Evolutionary conservation across 2,797 vertebrate species (phyloP).

Genomic region (Rhodeus uyekii): DNA sequence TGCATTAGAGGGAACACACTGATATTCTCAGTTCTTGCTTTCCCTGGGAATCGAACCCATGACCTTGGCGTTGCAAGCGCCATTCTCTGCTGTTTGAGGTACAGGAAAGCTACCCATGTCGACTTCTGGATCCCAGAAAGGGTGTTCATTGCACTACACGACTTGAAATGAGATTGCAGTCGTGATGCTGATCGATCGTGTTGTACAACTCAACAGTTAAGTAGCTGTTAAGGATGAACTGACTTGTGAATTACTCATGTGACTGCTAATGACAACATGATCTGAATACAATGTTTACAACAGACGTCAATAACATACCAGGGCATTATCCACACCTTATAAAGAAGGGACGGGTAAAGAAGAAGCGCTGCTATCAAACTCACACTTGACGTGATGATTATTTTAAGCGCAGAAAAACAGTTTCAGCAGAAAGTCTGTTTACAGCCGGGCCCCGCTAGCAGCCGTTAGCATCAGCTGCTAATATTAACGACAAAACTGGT

Average conservation of each 20-base stretch:
- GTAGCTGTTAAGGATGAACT: not conserved
- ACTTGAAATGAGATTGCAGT: slow-evolving; percentile 4
- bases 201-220: not conserved
- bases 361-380: not conserved
- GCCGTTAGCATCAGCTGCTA: slow-evolving; percentile 41
- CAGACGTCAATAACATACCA: slow-evolving; percentile 11
- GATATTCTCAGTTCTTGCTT: no score
- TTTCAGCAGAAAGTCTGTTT: slow-evolving; percentile 2
- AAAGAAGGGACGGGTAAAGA: not conserved
- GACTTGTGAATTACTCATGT: not conserved
- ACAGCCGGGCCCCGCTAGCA: slow-evolving; percentile 39
- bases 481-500: slow-evolving; percentile 9
- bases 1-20: no score
- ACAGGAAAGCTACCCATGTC: no score
- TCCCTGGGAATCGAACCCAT: no score
- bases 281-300: slow-evolving; percentile 18
- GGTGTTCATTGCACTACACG: slow-evolving; percentile 12
- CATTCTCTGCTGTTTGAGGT: no score
- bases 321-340: not conserved
- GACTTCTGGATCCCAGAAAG: slow-evolving; percentile 3
- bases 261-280: slow-evolving; percentile 25
- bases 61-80: no score
- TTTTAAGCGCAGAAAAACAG: not conserved
- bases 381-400: not conserved
- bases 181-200: not conserved